Base-by-base conservation (phyloP, 2,797 vertebrate species). In the Parambassis ranga region DNA sequence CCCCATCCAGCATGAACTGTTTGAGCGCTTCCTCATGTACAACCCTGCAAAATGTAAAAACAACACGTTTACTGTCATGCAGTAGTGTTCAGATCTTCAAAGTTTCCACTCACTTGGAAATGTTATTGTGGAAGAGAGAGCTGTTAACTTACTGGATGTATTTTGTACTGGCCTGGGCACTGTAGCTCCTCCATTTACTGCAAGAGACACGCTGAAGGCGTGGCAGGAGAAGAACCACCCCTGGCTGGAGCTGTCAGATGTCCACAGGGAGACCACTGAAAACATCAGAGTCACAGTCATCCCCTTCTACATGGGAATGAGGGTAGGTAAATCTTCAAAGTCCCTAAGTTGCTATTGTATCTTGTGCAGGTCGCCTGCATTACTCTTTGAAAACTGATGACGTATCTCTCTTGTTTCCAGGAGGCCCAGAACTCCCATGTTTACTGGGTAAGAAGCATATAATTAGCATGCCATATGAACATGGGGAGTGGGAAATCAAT, bases 191-290 rank as follows among this genome's bases (percentile, higher is more conserved):
- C 95, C 95, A 0, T 98, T 99, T 87, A 91, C 91, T 56, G 89
- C 95, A 15, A 92, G 96, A 73, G 97, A 99, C 71, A 99, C 97
- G 0, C 86, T 98, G 60, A 94, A 95, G 80, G 97, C 97, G 0
- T 99, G 97, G 97, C 97, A 99, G 89, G 96, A 98, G 89, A 99
- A 98, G 90, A 99, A 99, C 88, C 97, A 99, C 71, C 97, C 97
- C 10, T 99, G 97, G 97, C 78, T 99, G 58, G 97, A 99, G 90
- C 95, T 99, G 10, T 99, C 97, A 0, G 97, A 99, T 0, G 97
- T 99, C 39, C 97, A 99, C 89, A 91, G 97, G 20, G 97, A 99
- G 87, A 98, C 97, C 24, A 99, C 97, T 0, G 97, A 99, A 88
- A 98, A 95, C 82, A 98, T 99, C 82, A 91, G 97, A 0, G 96